A percentile compares a stretch with the other conserved stretches of the same genome.
Conservation (phyloP, 2,113 vertebrate genomes). For the Rhinolophus ferrumequinum region DNA sequence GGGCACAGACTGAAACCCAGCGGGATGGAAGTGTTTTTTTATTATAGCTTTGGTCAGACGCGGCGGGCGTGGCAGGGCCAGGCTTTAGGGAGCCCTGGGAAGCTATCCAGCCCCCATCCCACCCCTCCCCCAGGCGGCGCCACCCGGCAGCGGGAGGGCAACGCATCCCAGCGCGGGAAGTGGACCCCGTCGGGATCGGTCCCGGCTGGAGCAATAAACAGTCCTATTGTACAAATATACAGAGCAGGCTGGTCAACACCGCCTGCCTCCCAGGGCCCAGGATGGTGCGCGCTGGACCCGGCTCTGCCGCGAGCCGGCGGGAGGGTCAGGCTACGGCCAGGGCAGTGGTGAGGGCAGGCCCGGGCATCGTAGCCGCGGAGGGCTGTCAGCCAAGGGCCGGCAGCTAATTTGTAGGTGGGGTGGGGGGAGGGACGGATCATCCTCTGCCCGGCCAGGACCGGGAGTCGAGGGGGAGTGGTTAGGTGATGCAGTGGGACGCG, state of each 20-base stretch:
- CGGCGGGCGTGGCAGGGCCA: background rate
- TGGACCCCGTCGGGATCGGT: background rate
- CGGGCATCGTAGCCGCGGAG: background rate
- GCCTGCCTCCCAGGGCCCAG: background rate
- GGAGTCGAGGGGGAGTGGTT: background rate
- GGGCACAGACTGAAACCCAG: constrained; percentile 40
- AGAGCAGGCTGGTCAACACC: background rate
- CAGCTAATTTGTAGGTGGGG: background rate
- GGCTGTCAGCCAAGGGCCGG: background rate
- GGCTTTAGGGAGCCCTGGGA: constrained; percentile 33
- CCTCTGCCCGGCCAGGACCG: background rate
- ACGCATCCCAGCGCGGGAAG: background rate
- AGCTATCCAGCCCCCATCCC: constrained; percentile 15
- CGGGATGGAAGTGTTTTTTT: constrained; percentile 63
- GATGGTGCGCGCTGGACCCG: background rate
- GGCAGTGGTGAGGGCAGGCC: background rate
- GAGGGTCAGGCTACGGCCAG: background rate
- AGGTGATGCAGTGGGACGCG: background rate
- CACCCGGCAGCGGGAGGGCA: background rate
- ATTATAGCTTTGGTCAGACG: constrained; percentile 78
- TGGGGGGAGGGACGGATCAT: background rate
- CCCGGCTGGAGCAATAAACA: constrained; percentile 41
- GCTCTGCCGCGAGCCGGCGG: background rate
- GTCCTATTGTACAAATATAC: constrained; percentile 73
- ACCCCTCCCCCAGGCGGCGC: background rate